Base-by-base conservation (phyloP, 2,888 invertebrate species). In the Lasioglossum calceatum region DNA sequence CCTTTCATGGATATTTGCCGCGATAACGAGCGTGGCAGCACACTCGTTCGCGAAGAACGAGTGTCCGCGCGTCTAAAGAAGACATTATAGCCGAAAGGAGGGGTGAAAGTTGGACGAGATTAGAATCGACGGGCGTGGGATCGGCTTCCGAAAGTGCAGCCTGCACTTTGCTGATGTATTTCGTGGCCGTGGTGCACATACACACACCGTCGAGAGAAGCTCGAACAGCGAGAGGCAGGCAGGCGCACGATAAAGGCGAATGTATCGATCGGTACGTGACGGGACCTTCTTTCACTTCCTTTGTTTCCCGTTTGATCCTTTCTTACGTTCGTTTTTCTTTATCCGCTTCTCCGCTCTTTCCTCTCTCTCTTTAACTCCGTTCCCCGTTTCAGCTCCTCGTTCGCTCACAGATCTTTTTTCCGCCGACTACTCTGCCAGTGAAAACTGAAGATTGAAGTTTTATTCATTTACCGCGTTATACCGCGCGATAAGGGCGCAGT, bases 181-280 rank as follows among this genome's bases (percentile, higher is more conserved):
- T 81, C 83, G 77, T 58, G 67, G 77, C 39, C 27, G 27, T 85
- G 78, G 54, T 10, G 54, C 75, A 86, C 47, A 72, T 39, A n/a
- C 50, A 70, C 54, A 54, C 10, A 10, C 54, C 54, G 54, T 54
- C n/a, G 3, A 3, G 73, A 61, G 27, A n/a, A 27, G 61, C 61
- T 81, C 39, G 82, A 77, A 90, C 86, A 85, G 84, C 61, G 61
- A 32, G 12, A 27, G 61, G 61, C 89, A 89, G 72, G 61, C 89
- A 89, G 72, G 90, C 84, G 89, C 86, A 84, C 82, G 86, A 86
- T 91, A 86, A 88, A 85, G 80, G 85, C 74, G 82, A 84, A 84
- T 58, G 81, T 91, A 91, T 91, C 91, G 91, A 91, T 91, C 87
- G 82, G 70, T 64, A 75, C 79, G 81, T 88, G 85, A 84, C 85